A percentile compares a stretch with the other conserved stretches of the same genome.
phyloP scores from a whole-genome alignment of 2,113 vertebrate genomes.

The Poicephalus meyeri region DNA sequence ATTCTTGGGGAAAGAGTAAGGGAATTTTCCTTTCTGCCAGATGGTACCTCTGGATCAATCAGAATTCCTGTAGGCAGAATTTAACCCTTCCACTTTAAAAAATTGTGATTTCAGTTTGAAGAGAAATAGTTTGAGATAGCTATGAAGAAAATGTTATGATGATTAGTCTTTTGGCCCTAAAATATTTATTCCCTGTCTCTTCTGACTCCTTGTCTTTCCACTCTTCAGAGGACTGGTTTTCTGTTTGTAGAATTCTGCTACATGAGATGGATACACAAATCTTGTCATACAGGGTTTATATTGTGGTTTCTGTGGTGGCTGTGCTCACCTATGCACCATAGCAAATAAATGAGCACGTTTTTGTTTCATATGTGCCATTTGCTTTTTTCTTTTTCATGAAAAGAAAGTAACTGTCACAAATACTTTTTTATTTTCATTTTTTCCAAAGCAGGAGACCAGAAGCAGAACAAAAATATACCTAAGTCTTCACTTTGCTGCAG shows the following conservation, averaged over 20 bases:
- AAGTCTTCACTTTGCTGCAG: not conserved
- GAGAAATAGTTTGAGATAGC: not conserved
- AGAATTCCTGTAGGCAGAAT: not conserved
- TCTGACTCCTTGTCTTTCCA: not conserved
- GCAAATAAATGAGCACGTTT: not conserved
- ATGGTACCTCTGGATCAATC: not conserved
- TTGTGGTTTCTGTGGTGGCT: not conserved
- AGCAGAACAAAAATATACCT: not conserved
- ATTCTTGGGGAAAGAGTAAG: not conserved
- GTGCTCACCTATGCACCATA: not conserved
- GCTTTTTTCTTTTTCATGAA: not conserved
- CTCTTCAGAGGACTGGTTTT: not conserved
- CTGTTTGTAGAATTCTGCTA: not conserved
- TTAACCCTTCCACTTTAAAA: not conserved
- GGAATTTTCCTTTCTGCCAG: not conserved
- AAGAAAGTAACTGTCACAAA: not conserved
- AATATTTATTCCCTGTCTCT: not conserved
- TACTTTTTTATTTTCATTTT: not conserved
- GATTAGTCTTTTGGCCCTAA: not conserved
- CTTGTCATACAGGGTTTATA: not conserved
- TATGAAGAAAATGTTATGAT: not conserved
- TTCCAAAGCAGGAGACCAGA: not conserved
- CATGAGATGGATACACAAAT: not conserved
- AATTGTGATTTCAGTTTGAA: not conserved
- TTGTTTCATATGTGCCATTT: not conserved